Evolutionary conservation across 2,113 vertebrate species (phyloP), one percentile per base, ranked within the genome.

Genomic region (Eudyptes chrysolophus): DNA sequence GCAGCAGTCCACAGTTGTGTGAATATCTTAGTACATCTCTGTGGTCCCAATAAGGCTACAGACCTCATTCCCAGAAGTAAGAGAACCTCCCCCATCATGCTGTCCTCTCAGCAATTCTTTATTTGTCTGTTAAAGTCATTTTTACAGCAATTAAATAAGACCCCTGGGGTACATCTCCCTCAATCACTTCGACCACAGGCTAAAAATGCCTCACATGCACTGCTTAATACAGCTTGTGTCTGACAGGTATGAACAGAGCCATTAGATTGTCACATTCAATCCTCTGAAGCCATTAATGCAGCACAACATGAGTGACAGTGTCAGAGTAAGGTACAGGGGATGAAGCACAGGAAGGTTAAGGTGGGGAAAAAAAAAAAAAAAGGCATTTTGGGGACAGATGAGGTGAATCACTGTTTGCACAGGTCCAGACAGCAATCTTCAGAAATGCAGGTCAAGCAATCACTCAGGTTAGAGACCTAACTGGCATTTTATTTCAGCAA

Each of bases 71-170:
- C 64, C 48, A 66, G 69, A 26, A 22, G 55, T 2, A 13, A 77
- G 11, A 86, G 12, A 36, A 38, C 16, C 17, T 70, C 42, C 51
- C 20, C 20, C 51, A 36, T 32, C 72, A 29, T 0, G 10, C 89
- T 69, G 62, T 77, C 62, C 68, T 93, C 76, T 65, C 89, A 69
- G n/a, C 15, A 87, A 32, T 40, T 65, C 70, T 61, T 81, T 57
- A 26, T 77, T 70, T 92, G 24, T 52, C 76, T 77, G 29, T 36
- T 54, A 58, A 94, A 85, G 70, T 60, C 46, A 77, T 87, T 97
- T 80, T 82, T 89, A 87, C 24, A 83, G 70, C 62, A 91, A 78
- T 90, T 95, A 88, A 95, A 25, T 85, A 64, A 60, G 60, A 79
- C 71, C 74, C 57, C 82, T 66, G 71, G 64, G 71, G 84, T 77